phyloP scores from a whole-genome alignment of 92 coral and sea anemone genomes.

The Epizoanthus stellaris region DNA sequence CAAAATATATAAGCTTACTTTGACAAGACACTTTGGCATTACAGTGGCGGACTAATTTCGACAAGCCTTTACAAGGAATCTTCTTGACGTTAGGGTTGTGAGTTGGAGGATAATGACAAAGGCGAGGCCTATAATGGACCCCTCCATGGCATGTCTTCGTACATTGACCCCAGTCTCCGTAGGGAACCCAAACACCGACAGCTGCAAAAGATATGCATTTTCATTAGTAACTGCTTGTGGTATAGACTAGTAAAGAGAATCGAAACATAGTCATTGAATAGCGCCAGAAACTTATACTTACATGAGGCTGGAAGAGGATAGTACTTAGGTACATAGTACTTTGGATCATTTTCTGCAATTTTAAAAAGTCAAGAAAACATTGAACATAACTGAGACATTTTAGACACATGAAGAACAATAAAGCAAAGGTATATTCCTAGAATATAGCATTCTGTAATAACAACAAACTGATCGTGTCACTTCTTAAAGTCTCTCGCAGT shows the following conservation, averaged over 20 bases:
- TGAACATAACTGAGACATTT: no score
- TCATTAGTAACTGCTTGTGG: neutral
- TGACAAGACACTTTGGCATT: slow-evolving; percentile 15
- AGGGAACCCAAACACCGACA: slow-evolving; percentile 5
- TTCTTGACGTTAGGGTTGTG: slow-evolving; percentile 17
- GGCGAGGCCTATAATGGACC: neutral
- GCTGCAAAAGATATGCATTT: neutral
- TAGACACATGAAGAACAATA: no score
- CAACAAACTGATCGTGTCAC: no score
- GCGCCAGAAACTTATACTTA: neutral
- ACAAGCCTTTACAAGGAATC: slow-evolving; percentile 3
- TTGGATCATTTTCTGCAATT: slow-evolving; percentile 21
- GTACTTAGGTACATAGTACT: neutral
- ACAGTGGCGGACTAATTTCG: slow-evolving; percentile 5
- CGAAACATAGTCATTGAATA: neutral
- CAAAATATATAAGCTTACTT: neutral
- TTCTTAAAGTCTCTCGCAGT: no score
- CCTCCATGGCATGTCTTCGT: slow-evolving; percentile 21
- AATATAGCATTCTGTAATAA: no score
- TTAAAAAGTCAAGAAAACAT: no score
- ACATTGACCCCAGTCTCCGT: neutral
- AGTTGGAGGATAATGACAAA: slow-evolving; percentile 21
- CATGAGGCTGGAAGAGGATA: slow-evolving; percentile 12
- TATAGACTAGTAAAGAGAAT: neutral
- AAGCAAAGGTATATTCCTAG: no score